Conservation (phyloP, 2,797 vertebrate genomes). For the Anguilla obscura region DNA sequence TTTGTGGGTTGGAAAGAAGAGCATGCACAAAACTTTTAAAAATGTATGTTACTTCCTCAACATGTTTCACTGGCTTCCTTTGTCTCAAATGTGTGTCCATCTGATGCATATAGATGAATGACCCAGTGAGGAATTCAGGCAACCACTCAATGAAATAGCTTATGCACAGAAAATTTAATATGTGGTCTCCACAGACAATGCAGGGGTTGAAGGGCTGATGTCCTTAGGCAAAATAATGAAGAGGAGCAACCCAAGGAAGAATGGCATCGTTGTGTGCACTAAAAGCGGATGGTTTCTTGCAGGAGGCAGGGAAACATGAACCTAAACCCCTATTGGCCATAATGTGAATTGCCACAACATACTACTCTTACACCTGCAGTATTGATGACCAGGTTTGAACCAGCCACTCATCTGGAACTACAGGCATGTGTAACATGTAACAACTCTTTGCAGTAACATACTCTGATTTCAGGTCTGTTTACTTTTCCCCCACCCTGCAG, state of each 20-base stretch:
- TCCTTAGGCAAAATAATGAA: constrained; percentile 74
- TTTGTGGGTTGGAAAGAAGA: constrained; percentile 41
- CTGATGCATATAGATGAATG: constrained; percentile 76
- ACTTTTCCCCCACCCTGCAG: not conserved
- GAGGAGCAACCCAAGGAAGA: constrained; percentile 73
- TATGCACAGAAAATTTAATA: constrained; percentile 74
- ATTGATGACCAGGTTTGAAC: not conserved
- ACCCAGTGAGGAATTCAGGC: constrained; percentile 73
- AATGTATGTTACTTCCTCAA: constrained; percentile 79
- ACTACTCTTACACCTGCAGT: constrained; percentile 23
- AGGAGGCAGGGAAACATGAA: constrained; percentile 28
- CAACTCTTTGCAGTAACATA: not conserved
- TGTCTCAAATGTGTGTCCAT: constrained; percentile 76
- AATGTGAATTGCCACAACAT: constrained; percentile 39
- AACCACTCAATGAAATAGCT: constrained; percentile 72
- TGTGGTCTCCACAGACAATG: constrained; percentile 74
- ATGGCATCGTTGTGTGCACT: constrained; percentile 63
- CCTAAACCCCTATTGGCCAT: constrained; percentile 26
- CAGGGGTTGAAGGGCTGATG: constrained; percentile 64
- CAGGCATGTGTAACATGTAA: not conserved
- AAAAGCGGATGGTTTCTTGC: constrained; percentile 6
- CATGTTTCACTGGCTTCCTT: constrained; percentile 77
- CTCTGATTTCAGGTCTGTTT: not conserved
- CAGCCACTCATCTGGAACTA: not conserved
- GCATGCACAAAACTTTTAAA: constrained; percentile 60